A percentile compares a stretch with the other conserved stretches of the same genome.
Evolutionary conservation across 2,113 vertebrate genomes (phyloP).

Genomic region (Zapornia atra): DNA sequence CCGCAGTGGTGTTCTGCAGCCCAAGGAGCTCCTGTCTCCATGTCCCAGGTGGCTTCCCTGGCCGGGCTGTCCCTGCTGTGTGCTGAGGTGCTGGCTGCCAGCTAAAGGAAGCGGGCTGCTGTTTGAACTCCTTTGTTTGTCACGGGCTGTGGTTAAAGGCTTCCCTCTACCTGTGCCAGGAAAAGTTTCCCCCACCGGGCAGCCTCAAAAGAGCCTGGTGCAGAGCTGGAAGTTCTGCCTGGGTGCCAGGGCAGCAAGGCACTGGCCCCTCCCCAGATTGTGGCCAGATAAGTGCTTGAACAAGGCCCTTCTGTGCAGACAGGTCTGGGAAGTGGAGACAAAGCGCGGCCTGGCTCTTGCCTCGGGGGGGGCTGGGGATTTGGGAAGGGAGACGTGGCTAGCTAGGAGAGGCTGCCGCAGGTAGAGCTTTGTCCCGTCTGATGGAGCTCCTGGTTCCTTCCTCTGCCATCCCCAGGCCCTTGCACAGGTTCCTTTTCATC

Average conservation of each 20-base stretch:
- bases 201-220: background rate
- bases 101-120: background rate
- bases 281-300: slow-evolving; percentile 31
- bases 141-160: background rate
- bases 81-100: background rate
- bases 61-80: background rate
- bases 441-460: background rate
- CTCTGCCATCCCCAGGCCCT: background rate
- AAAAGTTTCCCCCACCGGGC: background rate
- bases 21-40: background rate
- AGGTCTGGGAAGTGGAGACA: background rate
- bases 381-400: rapidly evolving
- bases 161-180: slow-evolving; percentile 19
- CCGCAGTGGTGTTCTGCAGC: background rate
- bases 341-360: background rate
- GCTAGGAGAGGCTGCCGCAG: background rate
- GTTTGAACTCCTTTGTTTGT: slow-evolving; percentile 23
- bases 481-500: background rate
- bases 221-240: background rate
- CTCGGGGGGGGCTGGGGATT: background rate
- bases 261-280: background rate
- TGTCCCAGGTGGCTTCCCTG: background rate
- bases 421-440: background rate
- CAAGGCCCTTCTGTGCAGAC: slow-evolving; percentile 36
- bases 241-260: background rate